These are phyloP conservation scores for Leptonema lineaticorne DNA, from an alignment of 1,140 invertebrate genomes.

Conservation along the genomic window DNA sequence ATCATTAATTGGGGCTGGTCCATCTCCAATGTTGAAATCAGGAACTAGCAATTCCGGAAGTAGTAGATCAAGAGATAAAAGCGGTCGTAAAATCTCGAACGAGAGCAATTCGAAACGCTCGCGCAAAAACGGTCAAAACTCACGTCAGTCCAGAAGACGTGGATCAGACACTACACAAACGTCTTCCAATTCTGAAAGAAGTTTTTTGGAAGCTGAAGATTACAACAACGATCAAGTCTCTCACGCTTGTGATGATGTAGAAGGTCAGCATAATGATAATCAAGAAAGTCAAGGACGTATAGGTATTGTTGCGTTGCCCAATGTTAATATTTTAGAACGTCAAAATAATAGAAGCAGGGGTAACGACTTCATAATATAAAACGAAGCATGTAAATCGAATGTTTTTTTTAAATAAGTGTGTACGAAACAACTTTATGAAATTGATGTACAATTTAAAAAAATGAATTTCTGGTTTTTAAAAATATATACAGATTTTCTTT, in stretches of 20 bases:
- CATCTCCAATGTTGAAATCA: not conserved
- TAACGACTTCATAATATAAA: constrained; percentile 20
- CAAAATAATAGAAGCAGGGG: not conserved
- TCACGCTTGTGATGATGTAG: constrained; percentile 2
- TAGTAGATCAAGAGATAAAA: not conserved
- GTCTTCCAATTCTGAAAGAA: constrained; percentile 20
- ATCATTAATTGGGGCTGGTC: not conserved
- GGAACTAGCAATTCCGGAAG: not conserved
- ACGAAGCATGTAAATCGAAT: no score
- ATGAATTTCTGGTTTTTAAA: no score
- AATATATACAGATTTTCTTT: no score
- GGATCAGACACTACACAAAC: not conserved
- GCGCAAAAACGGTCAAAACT: not conserved
- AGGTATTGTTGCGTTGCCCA: constrained; percentile 27
- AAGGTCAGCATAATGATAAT: not conserved
- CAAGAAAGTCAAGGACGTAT: constrained; percentile 14
- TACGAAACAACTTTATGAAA: no score
- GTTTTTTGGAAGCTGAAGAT: not conserved
- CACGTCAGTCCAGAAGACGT: not conserved
- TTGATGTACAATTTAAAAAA: no score
- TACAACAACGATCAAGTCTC: not conserved
- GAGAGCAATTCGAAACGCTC: not conserved
- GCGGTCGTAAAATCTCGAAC: not conserved
- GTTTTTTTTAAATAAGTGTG: no score
- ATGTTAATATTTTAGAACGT: not conserved